Percentiles rank a stretch among this genome's conserved stretches.
phyloP scores from a whole-genome alignment of 2,888 invertebrate species.

The Scrobipalpa costella region DNA sequence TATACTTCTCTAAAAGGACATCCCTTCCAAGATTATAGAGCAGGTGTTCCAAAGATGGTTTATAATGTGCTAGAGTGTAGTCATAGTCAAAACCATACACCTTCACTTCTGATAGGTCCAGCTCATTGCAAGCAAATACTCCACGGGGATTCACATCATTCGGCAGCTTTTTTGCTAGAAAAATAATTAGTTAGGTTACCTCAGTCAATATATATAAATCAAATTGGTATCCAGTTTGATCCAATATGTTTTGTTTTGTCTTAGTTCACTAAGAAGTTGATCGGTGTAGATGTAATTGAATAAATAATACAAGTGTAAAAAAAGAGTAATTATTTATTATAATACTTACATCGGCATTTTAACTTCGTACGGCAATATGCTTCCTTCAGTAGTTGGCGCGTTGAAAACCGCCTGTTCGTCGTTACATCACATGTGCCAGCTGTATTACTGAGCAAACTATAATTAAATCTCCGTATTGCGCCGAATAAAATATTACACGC shows the following conservation, averaged over 20 bases:
- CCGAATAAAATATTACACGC: conserved; percentile 46
- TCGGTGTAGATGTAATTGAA: too few relatives aligned
- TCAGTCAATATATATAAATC: too few relatives aligned
- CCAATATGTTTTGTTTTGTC: too few relatives aligned
- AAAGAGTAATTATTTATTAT: background rate
- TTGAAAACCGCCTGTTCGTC: conserved; percentile 54
- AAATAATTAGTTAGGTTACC: background rate
- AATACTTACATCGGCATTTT: conserved; percentile 86
- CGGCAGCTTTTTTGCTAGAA: conserved; percentile 86
- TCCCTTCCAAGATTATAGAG: conserved; percentile 95
- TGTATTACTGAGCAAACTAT: conserved; percentile 46
- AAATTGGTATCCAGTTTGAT: too few relatives aligned
- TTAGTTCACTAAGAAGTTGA: too few relatives aligned
- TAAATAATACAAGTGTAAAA: too few relatives aligned
- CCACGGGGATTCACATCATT: conserved; percentile 92
- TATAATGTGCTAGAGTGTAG: conserved; percentile 97
- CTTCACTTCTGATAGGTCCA: conserved; percentile 93
- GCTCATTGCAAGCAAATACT: conserved; percentile 98
- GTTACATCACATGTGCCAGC: conserved; percentile 39
- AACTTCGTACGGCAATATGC: conserved; percentile 84
- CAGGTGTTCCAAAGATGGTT: conserved; percentile 92
- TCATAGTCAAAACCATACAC: conserved; percentile 99
- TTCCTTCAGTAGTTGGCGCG: conserved; percentile 75
- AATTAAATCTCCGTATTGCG: conserved; percentile 50
- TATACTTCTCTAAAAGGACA: conserved; percentile 91